A percentile compares a stretch with the other conserved stretches of the same genome.
phyloP scores from a whole-genome alignment of 2,888 invertebrate species.

The Carterocephalus palaemon region DNA sequence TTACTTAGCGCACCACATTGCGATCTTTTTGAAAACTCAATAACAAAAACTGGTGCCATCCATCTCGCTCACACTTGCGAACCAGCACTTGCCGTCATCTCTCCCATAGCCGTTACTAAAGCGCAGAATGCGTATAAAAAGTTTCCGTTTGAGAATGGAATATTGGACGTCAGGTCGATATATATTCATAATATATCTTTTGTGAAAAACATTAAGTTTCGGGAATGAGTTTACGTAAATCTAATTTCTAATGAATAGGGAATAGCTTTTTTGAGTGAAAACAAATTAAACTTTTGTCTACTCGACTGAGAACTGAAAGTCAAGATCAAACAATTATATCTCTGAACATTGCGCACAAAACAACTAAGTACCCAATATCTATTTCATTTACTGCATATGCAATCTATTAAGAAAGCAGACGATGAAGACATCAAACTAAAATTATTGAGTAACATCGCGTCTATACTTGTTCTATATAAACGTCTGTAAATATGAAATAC shows the following conservation, averaged over 20 bases:
- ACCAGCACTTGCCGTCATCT: conserved; percentile 27
- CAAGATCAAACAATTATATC: neutral
- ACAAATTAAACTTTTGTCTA: no score
- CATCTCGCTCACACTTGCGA: conserved; percentile 36
- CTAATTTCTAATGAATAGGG: no score
- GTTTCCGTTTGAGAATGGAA: conserved; percentile 49
- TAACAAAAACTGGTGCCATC: conserved; percentile 43
- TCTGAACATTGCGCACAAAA: neutral
- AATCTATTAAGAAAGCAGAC: conserved; percentile 12
- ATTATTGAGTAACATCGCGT: conserved; percentile 23
- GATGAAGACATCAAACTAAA: conserved; percentile 25
- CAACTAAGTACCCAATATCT: conserved; percentile 11
- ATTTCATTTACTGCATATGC: conserved; percentile 14
- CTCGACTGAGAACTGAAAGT: no score
- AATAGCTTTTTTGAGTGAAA: no score
- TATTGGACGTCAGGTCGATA: conserved; percentile 34
- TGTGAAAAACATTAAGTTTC: neutral
- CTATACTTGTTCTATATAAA: no score
- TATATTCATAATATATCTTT: conserved; percentile 6
- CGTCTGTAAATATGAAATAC: no score
- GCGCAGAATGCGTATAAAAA: conserved; percentile 61
- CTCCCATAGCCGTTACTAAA: conserved; percentile 53
- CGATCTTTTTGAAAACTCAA: conserved; percentile 28
- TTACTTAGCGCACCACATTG: conserved; percentile 20
- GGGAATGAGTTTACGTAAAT: conserved; percentile 1